A percentile compares a stretch with the other conserved stretches of the same genome.
Evolutionary conservation across 2,113 vertebrate species (phyloP).

Genomic region (Ptilorrhoa leucosticta): DNA sequence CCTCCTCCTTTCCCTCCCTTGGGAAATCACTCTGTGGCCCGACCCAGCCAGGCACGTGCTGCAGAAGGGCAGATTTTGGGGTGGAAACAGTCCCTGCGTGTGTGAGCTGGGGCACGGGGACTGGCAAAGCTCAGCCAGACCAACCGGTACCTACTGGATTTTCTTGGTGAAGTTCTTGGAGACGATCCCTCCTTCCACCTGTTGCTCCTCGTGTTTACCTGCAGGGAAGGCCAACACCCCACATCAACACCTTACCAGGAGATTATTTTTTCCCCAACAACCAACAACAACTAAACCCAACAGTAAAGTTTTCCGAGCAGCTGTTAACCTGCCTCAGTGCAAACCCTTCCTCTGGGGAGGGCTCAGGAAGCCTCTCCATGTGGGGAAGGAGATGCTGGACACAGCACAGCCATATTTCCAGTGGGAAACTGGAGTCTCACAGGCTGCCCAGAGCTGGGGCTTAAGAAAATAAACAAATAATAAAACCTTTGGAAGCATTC

Average conservation of each 20-base stretch:
- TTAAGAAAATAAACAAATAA: background rate
- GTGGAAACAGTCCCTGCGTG: background rate
- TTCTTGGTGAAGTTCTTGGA: conserved; percentile 99
- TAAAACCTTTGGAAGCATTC: background rate
- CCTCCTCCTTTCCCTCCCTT: background rate
- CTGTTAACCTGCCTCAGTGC: background rate
- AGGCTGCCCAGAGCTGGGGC: background rate
- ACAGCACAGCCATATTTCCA: background rate
- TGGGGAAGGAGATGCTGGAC: background rate
- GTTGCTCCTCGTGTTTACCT: conserved; percentile 96
- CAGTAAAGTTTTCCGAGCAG: background rate
- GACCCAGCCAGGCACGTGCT: background rate
- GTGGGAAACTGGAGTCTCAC: background rate
- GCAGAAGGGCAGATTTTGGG: background rate
- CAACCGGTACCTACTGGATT: conserved; percentile 88
- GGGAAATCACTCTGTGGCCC: background rate
- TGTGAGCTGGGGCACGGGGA: accelerated
- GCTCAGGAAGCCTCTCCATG: background rate
- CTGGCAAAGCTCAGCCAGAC: background rate
- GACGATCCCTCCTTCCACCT: conserved; percentile 94
- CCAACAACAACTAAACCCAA: background rate
- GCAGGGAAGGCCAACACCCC: conserved; percentile 6
- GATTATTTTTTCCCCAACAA: background rate
- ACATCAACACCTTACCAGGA: background rate
- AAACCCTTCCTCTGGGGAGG: background rate